Conservation (phyloP, 1,140 invertebrate genomes). For the Chrysomallon squamiferum region DNA sequence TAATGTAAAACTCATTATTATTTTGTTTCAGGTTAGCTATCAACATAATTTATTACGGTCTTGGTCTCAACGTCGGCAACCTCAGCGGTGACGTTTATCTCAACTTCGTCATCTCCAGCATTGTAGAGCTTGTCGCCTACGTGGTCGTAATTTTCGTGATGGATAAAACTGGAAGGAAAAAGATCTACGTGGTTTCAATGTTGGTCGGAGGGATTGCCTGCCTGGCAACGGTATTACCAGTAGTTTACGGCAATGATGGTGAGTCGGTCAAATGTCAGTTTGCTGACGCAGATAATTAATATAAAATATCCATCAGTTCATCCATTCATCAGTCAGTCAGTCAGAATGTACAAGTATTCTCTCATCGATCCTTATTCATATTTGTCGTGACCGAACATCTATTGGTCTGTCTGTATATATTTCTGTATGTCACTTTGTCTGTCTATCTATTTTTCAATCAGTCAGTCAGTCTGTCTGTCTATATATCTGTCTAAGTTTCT, state of each 20-base stretch:
- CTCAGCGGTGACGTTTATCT: conserved; percentile 49
- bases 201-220: conserved; percentile 35
- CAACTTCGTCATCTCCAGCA: conserved; percentile 62
- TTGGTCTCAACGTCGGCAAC: conserved; percentile 65
- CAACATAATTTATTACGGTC: conserved; percentile 69
- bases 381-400: too few species aligned
- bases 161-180: conserved; percentile 32
- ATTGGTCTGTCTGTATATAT: too few species aligned
- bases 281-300: too few species aligned
- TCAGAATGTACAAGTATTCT: too few species aligned
- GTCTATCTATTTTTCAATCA: too few species aligned
- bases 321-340: too few species aligned
- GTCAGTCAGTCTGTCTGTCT: too few species aligned
- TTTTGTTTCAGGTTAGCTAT: conserved; percentile 72
- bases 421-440: too few species aligned
- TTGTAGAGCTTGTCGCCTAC: conserved; percentile 80
- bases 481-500: too few species aligned
- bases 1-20: too few species aligned
- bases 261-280: background rate
- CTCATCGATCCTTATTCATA: too few species aligned
- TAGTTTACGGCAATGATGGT: conserved; percentile 22
- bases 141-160: conserved; percentile 66
- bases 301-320: too few species aligned
- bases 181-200: conserved; percentile 19
- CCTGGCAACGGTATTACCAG: conserved; percentile 27